phyloP scores from a whole-genome alignment of 2,797 vertebrate genomes.

The Danio tinwini region DNA sequence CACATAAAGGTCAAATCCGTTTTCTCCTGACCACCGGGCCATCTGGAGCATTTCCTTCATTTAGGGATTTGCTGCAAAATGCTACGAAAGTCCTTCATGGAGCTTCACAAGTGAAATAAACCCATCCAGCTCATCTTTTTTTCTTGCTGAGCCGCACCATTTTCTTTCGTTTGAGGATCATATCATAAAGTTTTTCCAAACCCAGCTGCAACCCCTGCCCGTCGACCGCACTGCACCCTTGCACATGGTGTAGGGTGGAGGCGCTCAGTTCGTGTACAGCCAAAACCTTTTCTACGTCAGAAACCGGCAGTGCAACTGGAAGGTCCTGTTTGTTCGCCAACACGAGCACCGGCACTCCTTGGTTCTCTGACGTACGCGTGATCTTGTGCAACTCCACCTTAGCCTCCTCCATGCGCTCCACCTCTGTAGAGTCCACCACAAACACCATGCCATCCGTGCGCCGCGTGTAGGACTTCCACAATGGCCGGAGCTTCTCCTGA shows the following conservation, averaged over 20 bases:
- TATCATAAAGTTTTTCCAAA: conserved; percentile 88
- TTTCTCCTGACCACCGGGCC: conserved; percentile 66
- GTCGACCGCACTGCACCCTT: conserved; percentile 88
- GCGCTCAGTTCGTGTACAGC: conserved; percentile 81
- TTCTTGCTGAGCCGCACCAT: conserved; percentile 79
- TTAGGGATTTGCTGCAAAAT: conserved; percentile 63
- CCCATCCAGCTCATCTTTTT: conserved; percentile 77
- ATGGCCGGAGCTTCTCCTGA: conserved; percentile 88
- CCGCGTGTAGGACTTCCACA: conserved; percentile 91
- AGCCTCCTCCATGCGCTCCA: conserved; percentile 89
- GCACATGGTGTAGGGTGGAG: conserved; percentile 82
- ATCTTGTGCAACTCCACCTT: conserved; percentile 89
- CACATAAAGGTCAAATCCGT: conserved; percentile 71
- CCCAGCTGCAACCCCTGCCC: conserved; percentile 85
- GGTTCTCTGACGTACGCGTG: conserved; percentile 87
- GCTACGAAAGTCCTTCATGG: conserved; percentile 57
- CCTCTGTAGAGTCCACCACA: conserved; percentile 87
- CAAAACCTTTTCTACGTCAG: conserved; percentile 87
- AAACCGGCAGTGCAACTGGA: conserved; percentile 74
- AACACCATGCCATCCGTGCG: conserved; percentile 89
- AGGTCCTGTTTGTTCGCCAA: conserved; percentile 91
- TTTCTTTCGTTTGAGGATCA: conserved; percentile 90
- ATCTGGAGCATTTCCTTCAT: conserved; percentile 65
- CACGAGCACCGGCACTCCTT: conserved; percentile 86
- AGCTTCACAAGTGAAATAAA: conserved; percentile 60